Evolutionary conservation across 2,113 vertebrate species (phyloP).

Genomic region (Epinephelus fuscoguttatus): DNA sequence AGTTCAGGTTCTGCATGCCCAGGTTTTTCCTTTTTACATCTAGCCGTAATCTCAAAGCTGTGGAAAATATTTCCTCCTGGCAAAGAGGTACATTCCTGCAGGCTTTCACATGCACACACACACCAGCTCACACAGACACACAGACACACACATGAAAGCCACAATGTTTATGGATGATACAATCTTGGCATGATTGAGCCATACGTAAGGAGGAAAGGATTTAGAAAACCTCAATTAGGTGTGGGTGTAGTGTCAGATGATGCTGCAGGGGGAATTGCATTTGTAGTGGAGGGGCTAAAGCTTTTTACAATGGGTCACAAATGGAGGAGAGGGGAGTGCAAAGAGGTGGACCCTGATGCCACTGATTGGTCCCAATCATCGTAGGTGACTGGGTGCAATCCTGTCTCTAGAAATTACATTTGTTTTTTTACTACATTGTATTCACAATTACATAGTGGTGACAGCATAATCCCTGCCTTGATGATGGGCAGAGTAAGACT

Average conservation of each 20-base stretch:
- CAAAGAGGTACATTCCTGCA: constrained; percentile 17
- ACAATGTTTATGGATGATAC: constrained; percentile 70
- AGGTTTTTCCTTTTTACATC: constrained; percentile 20
- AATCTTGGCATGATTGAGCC: constrained; percentile 64
- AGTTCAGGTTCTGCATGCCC: constrained; percentile 25
- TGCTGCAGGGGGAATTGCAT: constrained; percentile 40
- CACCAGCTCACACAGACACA: constrained; percentile 4
- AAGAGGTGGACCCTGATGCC: constrained; percentile 45
- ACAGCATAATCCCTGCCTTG: too few relatives aligned
- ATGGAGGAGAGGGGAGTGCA: constrained; percentile 51
- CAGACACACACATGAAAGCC: constrained; percentile 4
- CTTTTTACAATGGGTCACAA: constrained; percentile 62
- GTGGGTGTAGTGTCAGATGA: constrained; percentile 21
- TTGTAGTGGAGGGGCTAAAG: constrained; percentile 50
- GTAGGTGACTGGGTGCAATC: constrained; percentile 51
- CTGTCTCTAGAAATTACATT: too few relatives aligned
- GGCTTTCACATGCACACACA: neutral
- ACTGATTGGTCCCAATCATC: constrained; percentile 79
- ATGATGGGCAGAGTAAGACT: too few relatives aligned
- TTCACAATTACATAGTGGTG: too few relatives aligned
- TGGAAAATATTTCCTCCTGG: constrained; percentile 34
- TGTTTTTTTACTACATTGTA: too few relatives aligned
- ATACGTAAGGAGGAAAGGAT: constrained; percentile 54
- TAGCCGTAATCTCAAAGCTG: constrained; percentile 25
- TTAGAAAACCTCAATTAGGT: constrained; percentile 69